A percentile compares a stretch with the other conserved stretches of the same genome.
phyloP scores from a whole-genome alignment of 2,113 vertebrate genomes.

The Dicaeum eximium region DNA sequence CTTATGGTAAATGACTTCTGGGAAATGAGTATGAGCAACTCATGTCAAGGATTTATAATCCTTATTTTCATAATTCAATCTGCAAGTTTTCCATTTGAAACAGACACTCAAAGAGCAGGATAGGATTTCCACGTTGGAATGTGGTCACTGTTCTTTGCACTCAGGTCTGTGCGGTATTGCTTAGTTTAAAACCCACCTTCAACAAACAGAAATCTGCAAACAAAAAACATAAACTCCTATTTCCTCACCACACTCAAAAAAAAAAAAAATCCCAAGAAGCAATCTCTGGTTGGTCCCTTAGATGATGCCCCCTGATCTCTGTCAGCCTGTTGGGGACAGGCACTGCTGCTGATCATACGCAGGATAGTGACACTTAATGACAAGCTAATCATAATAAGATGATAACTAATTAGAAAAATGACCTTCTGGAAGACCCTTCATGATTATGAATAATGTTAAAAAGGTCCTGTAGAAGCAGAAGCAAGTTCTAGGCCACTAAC shows the following conservation, averaged over 20 bases:
- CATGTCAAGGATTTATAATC: background rate
- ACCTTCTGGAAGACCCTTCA: background rate
- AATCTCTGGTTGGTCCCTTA: background rate
- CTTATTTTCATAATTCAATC: background rate
- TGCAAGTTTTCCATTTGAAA: background rate
- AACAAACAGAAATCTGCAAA: background rate
- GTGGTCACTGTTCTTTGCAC: background rate
- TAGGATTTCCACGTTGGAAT: background rate
- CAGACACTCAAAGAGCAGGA: background rate
- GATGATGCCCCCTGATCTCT: background rate
- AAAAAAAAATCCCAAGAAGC: rapidly evolving
- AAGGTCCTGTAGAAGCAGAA: background rate
- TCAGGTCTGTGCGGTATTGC: background rate
- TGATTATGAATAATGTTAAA: background rate
- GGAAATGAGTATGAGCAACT: background rate
- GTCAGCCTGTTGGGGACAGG: background rate
- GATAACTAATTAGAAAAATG: background rate
- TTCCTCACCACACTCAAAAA: background rate
- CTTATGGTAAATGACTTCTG: background rate
- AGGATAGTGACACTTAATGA: background rate
- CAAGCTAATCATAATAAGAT: background rate
- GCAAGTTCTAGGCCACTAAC: background rate
- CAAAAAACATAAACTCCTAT: background rate
- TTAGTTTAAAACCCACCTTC: background rate
- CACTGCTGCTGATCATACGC: background rate